Conservation (phyloP, 92 coral and sea anemone species). For the Bergia sp. region DNA sequence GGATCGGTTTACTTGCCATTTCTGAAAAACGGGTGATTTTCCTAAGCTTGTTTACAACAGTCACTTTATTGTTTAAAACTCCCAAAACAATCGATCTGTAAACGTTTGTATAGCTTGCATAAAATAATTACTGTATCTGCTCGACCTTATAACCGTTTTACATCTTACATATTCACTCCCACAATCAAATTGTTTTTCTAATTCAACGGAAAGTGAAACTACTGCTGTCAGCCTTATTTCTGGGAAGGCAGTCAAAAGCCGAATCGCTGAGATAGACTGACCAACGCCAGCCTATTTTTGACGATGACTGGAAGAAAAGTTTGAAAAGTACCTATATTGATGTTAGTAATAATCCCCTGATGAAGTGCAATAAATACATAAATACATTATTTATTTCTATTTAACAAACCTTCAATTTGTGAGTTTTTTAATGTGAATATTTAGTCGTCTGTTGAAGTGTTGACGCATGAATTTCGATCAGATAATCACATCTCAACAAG, state of each 20-base stretch:
- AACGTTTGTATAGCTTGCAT: background rate
- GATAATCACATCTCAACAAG: background rate
- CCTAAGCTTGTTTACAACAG: constrained; percentile 19
- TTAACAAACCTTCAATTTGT: background rate
- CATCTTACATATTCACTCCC: background rate
- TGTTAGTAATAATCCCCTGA: too few relatives aligned
- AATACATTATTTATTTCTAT: too few relatives aligned
- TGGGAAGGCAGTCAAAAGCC: background rate
- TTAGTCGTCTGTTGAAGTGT: background rate
- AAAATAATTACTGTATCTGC: too few relatives aligned
- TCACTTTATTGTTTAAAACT: background rate
- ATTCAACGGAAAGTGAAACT: background rate
- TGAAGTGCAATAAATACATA: background rate
- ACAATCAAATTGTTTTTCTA: background rate
- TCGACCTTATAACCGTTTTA: background rate
- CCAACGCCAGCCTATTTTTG: background rate
- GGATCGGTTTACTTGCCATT: background rate
- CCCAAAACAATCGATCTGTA: background rate
- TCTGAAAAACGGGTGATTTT: constrained; percentile 20
- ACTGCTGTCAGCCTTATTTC: background rate
- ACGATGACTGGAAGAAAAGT: background rate
- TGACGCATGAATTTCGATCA: background rate
- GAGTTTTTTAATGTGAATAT: too few relatives aligned
- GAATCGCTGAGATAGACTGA: background rate
- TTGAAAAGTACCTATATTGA: too few relatives aligned